Conservation (phyloP, 2,888 invertebrate genomes). For the Ceratothoa steindachneri region DNA sequence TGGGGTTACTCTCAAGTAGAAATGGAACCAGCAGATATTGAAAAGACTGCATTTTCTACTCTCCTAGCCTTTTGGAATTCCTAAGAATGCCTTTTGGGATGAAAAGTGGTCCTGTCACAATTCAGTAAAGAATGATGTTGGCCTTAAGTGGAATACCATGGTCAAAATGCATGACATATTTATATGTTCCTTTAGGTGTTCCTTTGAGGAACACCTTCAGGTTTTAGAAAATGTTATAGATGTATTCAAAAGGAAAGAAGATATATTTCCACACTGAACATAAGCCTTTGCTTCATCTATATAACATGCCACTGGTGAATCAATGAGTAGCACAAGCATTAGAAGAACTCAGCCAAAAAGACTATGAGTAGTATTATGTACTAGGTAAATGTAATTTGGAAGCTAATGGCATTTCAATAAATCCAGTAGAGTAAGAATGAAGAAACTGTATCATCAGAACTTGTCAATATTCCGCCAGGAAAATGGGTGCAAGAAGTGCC, state of each 20-base stretch:
- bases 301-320: background rate
- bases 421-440: background rate
- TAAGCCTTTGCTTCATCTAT: background rate
- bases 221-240: no score
- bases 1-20: background rate
- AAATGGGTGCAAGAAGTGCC: background rate
- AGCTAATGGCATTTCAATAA: background rate
- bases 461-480: background rate
- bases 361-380: background rate
- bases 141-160: no score
- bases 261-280: background rate
- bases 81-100: no score
- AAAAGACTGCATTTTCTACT: background rate
- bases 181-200: background rate
- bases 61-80: background rate
- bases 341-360: background rate
- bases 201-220: no score
- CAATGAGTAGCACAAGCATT: background rate
- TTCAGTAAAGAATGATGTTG: background rate
- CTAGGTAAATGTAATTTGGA: background rate
- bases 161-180: background rate
- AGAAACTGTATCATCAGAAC: no score
- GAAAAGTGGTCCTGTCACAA: background rate
- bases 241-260: background rate
- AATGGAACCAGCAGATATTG: background rate